These are phyloP conservation scores for Xestia rhomboidea DNA, from an alignment of 2,888 invertebrate species.

Conservation along the genomic window DNA sequence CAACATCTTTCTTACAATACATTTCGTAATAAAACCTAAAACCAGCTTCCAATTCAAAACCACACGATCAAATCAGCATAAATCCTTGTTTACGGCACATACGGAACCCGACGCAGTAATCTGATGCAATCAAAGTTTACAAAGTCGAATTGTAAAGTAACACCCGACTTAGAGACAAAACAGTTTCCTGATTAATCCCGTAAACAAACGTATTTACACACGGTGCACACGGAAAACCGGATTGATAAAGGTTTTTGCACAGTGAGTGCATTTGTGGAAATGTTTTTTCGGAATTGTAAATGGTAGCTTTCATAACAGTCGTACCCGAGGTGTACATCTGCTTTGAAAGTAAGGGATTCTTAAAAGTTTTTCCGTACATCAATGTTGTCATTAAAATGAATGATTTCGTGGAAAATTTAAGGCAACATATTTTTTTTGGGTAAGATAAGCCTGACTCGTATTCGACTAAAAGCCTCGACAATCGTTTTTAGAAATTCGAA, in stretches of 20 bases:
- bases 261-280: slow-evolving; percentile 2
- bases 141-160: slow-evolving; percentile 68
- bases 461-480: neutral
- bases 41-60: slow-evolving; percentile 30
- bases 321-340: neutral
- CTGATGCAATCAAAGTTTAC: slow-evolving; percentile 68
- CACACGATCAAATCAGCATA: slow-evolving; percentile 60
- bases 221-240: slow-evolving; percentile 62
- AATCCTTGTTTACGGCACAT: slow-evolving; percentile 56
- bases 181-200: slow-evolving; percentile 70
- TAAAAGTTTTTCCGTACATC: neutral
- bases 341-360: neutral
- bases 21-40: slow-evolving; percentile 25
- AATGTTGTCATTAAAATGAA: neutral
- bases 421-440: neutral
- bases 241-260: slow-evolving; percentile 57
- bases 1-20: slow-evolving; percentile 16
- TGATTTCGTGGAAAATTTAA: neutral
- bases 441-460: neutral
- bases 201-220: slow-evolving; percentile 73
- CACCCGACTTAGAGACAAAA: slow-evolving; percentile 67
- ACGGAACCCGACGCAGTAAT: slow-evolving; percentile 52
- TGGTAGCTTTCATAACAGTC: neutral
- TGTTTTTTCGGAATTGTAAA: neutral
- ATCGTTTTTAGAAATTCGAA: neutral